Evolutionary conservation across 1,140 invertebrate species (phyloP).

Genomic region (Heliconius congener): DNA sequence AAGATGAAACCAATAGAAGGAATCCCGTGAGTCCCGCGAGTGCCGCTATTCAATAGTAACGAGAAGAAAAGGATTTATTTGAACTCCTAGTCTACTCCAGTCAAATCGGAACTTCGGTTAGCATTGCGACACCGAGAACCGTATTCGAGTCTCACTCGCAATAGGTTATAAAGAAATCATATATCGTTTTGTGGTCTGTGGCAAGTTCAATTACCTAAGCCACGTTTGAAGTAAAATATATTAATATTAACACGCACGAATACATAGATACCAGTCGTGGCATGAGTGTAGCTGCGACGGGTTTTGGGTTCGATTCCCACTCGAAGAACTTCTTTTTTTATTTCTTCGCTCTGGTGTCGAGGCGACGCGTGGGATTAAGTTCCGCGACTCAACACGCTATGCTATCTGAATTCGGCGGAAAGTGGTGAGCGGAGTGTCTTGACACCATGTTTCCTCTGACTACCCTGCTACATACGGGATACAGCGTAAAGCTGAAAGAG

Average conservation of each 20-base stretch:
- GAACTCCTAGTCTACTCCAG: slow-evolving; percentile 4
- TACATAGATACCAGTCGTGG: neutral
- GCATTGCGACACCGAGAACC: slow-evolving; percentile 4
- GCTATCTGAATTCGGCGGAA: no score
- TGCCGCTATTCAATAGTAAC: slow-evolving; percentile 9
- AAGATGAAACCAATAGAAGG: slow-evolving; percentile 12
- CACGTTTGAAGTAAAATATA: neutral
- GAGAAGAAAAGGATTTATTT: slow-evolving; percentile 15
- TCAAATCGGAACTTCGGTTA: slow-evolving; percentile 1
- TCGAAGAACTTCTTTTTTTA: no score
- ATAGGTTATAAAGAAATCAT: slow-evolving; percentile 11
- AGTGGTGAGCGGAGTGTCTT: no score
- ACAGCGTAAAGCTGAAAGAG: no score
- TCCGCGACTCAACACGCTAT: no score
- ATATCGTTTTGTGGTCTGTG: slow-evolving; percentile 2
- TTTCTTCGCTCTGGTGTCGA: no score
- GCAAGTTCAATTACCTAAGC: slow-evolving; percentile 5
- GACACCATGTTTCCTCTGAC: no score
- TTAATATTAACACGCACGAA: neutral
- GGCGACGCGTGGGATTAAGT: no score
- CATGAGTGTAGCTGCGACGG: no score
- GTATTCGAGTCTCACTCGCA: neutral
- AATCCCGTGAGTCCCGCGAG: neutral
- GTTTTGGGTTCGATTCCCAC: no score
- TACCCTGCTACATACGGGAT: no score